Base-by-base conservation (phyloP, 1,140 invertebrate genomes). In the Octopus sinensis region DNA sequence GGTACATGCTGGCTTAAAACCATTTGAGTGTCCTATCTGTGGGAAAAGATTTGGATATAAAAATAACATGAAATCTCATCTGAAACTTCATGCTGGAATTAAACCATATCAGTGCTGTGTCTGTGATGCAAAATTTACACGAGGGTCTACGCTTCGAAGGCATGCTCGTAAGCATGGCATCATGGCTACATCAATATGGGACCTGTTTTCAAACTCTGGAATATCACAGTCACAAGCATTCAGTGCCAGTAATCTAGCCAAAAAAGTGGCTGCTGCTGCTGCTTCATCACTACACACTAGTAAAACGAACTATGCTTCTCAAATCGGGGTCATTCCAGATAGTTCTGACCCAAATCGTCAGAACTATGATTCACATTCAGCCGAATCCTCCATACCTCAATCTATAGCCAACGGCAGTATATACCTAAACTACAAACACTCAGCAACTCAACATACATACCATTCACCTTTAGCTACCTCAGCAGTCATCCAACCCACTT, bases 41-140 rank as follows among this genome's bases (percentile, higher is more conserved):
- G 91, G 90, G 80, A 92, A 93, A 87, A 90, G 92, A 5, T 93
- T 93, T 86, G 93, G 92, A 84, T 92, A 93, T 84, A 91, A 91
- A 86, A 92, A 92, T 83, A 92, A 92, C 78, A 88, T 93, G 82
- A 91, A 91, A 81, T 92, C 91, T 73, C 93, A 93, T 85, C 90
- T 92, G 80, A 90, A 92, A 81, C 90, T 91, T 79, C 93, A 93
- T 81, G 90, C 91, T 52, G 91, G 90, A 71, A 91, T 91, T 71
- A 93, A 92, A 82, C 91, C 91, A 56, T 93, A 92, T 85, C 91
- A 91, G 77, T 93, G 93, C 86, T 91, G 90, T 5, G 90, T 92
- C 77, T 93, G 93, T 88, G 91, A 91, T 10, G 88, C 88, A 7
- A 88, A 86, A 79, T 90, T 90, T 79, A 89, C 89, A 1, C 83